phyloP scores from a whole-genome alignment of 2,113 vertebrate species.

The Charadrius vociferus region DNA sequence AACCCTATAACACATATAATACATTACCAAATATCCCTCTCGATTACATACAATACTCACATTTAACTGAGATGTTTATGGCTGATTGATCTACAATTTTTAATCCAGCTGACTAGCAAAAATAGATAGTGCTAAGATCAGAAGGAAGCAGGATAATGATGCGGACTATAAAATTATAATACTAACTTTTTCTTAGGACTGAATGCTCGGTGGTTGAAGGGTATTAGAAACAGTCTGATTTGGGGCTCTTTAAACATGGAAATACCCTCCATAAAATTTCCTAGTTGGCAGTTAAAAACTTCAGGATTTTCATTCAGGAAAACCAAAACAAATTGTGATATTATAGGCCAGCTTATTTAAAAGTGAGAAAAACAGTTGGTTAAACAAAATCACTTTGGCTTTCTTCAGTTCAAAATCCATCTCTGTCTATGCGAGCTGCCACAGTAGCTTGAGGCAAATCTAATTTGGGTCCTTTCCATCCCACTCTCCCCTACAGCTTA shows the following conservation, averaged over 20 bases:
- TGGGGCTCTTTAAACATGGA: background rate
- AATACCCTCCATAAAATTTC: conserved; percentile 21
- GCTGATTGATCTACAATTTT: background rate
- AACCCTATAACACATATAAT: background rate
- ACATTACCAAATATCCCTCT: background rate
- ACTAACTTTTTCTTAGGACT: background rate
- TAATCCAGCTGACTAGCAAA: background rate
- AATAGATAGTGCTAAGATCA: background rate
- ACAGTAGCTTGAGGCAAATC: conserved; percentile 6
- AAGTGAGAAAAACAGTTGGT: background rate
- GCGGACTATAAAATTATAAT: background rate
- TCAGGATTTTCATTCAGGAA: conserved; percentile 17
- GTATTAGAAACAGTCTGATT: background rate
- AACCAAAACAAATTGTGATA: conserved; percentile 27
- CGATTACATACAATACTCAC: background rate
- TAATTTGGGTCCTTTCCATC: conserved; percentile 39
- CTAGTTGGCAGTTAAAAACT: background rate
- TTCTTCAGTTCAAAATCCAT: conserved; percentile 21
- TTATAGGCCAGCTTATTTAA: background rate
- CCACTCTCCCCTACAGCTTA: background rate
- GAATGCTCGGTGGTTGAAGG: background rate
- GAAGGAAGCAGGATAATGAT: background rate
- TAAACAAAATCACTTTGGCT: conserved; percentile 34
- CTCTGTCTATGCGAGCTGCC: background rate
- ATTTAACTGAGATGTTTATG: background rate